These are phyloP conservation scores for Halictus ligatus DNA, from an alignment of 2,888 invertebrate genomes.

Conservation along the genomic window DNA sequence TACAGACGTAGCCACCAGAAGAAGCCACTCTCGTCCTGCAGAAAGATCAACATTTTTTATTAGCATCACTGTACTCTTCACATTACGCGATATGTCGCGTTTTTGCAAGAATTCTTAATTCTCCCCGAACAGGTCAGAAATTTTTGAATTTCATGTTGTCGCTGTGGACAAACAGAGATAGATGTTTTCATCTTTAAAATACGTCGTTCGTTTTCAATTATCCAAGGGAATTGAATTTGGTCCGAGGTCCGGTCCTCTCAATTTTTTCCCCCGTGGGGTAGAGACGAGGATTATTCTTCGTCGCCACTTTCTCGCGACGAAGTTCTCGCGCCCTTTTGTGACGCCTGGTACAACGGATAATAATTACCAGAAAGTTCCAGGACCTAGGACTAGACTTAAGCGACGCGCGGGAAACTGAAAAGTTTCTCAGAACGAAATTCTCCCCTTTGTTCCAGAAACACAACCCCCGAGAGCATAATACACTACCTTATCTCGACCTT, in stretches of 20 bases:
- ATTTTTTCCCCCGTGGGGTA: neutral
- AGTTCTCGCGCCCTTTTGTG: neutral
- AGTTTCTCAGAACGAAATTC: slow-evolving; percentile 15
- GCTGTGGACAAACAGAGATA: neutral
- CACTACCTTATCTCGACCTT: slow-evolving; percentile 3
- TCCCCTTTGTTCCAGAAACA: neutral
- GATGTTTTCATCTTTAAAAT: neutral
- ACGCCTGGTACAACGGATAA: neutral
- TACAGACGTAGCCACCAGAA: too few relatives aligned
- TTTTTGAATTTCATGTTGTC: neutral
- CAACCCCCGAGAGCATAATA: slow-evolving; percentile 15
- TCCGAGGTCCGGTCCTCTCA: neutral
- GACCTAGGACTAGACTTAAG: neutral
- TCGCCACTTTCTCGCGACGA: neutral
- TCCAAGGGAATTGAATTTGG: neutral
- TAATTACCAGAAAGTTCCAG: slow-evolving; percentile 5
- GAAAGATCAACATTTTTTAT: too few relatives aligned
- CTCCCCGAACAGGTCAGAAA: too few relatives aligned
- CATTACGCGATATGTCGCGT: too few relatives aligned
- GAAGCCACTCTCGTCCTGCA: too few relatives aligned
- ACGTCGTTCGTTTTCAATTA: neutral
- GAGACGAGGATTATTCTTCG: neutral
- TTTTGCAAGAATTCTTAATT: too few relatives aligned
- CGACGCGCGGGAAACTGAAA: slow-evolving; percentile 10
- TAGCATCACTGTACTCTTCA: too few relatives aligned